phyloP scores from a whole-genome alignment of 2,113 vertebrate genomes.

The Sphyrna mokarran region DNA sequence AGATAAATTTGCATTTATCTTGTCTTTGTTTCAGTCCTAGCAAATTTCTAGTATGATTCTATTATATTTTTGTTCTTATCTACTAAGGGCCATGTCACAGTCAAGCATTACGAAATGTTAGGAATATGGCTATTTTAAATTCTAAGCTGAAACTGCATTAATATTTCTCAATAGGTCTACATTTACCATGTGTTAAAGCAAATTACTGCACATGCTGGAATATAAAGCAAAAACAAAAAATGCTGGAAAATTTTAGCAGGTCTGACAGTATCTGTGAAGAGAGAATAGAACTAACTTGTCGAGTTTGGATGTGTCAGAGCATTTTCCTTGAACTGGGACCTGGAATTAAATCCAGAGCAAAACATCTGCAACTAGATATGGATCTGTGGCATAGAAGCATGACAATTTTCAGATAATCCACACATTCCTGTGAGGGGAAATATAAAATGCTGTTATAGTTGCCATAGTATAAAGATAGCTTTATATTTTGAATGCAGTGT shows the following conservation, averaged over 20 bases:
- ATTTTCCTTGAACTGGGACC: neutral
- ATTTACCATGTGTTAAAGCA: neutral
- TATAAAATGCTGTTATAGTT: neutral
- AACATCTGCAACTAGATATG: neutral
- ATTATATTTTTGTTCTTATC: neutral
- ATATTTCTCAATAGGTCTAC: neutral
- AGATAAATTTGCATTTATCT: neutral
- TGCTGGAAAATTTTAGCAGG: no score
- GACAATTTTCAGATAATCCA: neutral
- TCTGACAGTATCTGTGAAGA: no score
- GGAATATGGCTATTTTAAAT: neutral
- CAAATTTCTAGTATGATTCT: neutral
- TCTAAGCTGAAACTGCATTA: neutral
- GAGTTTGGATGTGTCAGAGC: no score
- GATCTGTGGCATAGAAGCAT: neutral
- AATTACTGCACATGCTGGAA: no score
- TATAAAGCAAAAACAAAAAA: no score
- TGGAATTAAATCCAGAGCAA: neutral
- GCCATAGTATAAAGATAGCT: neutral
- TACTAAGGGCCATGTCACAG: neutral
- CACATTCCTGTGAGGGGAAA: neutral
- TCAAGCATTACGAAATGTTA: neutral
- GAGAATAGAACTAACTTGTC: no score
- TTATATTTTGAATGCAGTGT: neutral
- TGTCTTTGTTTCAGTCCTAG: neutral